Percentiles rank a stretch among this genome's conserved stretches.
phyloP scores from a whole-genome alignment of 1,140 invertebrate species.

The Zophobas morio region DNA sequence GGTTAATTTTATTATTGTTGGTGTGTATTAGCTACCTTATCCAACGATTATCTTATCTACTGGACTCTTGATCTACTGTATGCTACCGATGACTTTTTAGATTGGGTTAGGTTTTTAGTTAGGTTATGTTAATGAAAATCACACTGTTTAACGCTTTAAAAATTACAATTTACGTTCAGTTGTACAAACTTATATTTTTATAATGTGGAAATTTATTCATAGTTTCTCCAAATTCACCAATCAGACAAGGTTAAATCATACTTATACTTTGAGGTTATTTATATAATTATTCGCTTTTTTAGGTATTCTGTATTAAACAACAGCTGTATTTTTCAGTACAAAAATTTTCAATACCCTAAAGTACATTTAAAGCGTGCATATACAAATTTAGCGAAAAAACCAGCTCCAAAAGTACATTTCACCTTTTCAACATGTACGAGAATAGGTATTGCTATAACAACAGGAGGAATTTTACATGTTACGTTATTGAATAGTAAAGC shows the following conservation, averaged over 20 bases:
- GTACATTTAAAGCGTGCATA: background rate
- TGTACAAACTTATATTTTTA: background rate
- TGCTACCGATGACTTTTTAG: no score
- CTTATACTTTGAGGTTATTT: slow-evolving; percentile 13
- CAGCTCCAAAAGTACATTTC: slow-evolving; percentile 21
- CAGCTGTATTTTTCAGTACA: background rate
- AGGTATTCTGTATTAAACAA: slow-evolving; percentile 31
- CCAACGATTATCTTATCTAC: no score
- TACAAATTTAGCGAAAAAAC: background rate
- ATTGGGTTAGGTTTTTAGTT: no score
- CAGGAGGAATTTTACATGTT: slow-evolving; percentile 55
- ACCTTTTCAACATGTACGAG: slow-evolving; percentile 50
- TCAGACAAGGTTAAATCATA: slow-evolving; percentile 21
- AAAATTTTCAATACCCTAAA: background rate
- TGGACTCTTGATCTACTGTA: no score
- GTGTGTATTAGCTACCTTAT: no score
- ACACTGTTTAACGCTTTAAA: no score
- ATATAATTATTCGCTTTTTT: slow-evolving; percentile 7
- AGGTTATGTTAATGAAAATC: no score
- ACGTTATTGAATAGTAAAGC: slow-evolving; percentile 54
- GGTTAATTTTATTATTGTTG: no score
- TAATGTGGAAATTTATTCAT: slow-evolving; percentile 41
- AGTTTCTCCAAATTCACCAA: slow-evolving; percentile 1
- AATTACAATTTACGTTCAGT: no score
- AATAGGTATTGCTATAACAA: slow-evolving; percentile 54